Conservation (phyloP, 2,113 vertebrate species). For the Cisticola juncidis region DNA sequence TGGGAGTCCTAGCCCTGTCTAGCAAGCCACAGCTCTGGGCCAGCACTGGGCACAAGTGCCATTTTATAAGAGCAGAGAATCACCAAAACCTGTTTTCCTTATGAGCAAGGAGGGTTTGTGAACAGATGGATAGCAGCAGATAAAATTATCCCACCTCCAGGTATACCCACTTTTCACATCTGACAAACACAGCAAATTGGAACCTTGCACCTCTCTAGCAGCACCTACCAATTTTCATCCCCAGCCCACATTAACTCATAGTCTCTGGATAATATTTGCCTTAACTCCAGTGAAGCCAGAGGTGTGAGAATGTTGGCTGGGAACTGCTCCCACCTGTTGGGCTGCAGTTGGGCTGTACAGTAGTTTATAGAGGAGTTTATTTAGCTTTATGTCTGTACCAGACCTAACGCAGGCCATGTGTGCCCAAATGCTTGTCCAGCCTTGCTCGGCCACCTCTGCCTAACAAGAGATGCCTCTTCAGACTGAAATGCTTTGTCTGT, state of each 20-base stretch:
- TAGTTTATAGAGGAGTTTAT: neutral
- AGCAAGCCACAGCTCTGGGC: neutral
- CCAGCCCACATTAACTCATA: neutral
- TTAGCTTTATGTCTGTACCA: neutral
- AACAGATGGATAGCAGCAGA: neutral
- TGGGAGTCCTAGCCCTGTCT: neutral
- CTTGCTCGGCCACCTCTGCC: neutral
- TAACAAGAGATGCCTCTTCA: neutral
- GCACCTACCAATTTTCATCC: neutral
- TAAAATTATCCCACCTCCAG: neutral
- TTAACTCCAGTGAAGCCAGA: neutral
- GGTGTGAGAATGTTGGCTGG: neutral
- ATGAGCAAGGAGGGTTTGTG: neutral
- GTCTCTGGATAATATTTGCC: neutral
- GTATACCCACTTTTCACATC: neutral
- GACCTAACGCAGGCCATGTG: rapidly evolving
- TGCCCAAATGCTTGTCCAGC: neutral
- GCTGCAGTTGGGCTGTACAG: neutral
- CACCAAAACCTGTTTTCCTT: neutral
- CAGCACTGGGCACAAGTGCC: constrained; percentile 22
- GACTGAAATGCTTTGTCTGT: neutral
- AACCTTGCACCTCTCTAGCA: neutral
- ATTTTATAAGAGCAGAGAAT: neutral
- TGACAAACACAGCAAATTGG: neutral
- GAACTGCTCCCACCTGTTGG: neutral